These are phyloP conservation scores for Neoaliturus tenellus DNA, from an alignment of 2,888 invertebrate species.

Conservation along the genomic window DNA sequence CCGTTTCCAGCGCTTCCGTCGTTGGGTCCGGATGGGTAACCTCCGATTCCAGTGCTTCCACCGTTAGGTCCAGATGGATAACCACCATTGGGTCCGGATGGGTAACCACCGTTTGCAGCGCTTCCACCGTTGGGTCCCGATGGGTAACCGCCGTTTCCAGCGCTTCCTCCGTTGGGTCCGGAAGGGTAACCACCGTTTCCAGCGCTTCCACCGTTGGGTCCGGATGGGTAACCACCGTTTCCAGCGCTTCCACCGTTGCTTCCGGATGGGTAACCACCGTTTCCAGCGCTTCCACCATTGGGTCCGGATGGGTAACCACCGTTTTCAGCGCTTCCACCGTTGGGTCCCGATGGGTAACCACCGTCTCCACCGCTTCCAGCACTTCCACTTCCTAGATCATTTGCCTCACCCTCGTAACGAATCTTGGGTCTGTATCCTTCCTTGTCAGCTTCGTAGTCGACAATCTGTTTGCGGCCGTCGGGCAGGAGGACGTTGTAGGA, in stretches of 20 bases:
- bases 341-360: slow-evolving; percentile 53
- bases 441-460: slow-evolving; percentile 79
- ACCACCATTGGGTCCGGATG: too few relatives aligned
- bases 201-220: slow-evolving; percentile 51
- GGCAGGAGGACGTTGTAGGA: slow-evolving; percentile 80
- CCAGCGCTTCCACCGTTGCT: slow-evolving; percentile 46
- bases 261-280: slow-evolving; percentile 53
- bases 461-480: slow-evolving; percentile 79
- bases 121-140: slow-evolving; percentile 40
- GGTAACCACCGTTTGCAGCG: not conserved
- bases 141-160: slow-evolving; percentile 22
- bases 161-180: slow-evolving; percentile 39
- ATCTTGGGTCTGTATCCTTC: slow-evolving; percentile 80
- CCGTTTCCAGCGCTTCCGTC: slow-evolving; percentile 55
- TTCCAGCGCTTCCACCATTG: slow-evolving; percentile 45
- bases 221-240: slow-evolving; percentile 53
- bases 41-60: slow-evolving; percentile 49
- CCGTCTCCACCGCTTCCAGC: slow-evolving; percentile 52
- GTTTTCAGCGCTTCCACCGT: slow-evolving; percentile 49
- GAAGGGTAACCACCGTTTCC: slow-evolving; percentile 36
- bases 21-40: slow-evolving; percentile 52
- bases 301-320: slow-evolving; percentile 58
- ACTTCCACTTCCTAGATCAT: slow-evolving; percentile 35
- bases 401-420: slow-evolving; percentile 71
- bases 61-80: slow-evolving; percentile 53